phyloP scores from a whole-genome alignment of 2,888 invertebrate genomes.

The Blomia tropicalis region DNA sequence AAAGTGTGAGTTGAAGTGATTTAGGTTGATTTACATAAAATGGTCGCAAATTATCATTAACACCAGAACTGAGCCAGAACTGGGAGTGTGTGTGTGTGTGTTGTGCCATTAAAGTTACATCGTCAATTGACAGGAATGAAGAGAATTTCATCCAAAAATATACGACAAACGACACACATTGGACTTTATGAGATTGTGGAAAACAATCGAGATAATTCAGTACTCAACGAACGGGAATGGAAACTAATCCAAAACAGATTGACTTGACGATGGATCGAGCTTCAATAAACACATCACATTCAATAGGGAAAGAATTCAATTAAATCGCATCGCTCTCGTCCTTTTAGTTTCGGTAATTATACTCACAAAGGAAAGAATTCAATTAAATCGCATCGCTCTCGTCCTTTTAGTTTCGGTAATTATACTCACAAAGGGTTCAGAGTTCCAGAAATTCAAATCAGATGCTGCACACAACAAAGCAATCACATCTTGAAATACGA shows the following conservation, averaged over 20 bases:
- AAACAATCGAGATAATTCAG: not conserved
- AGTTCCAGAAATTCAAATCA: no score
- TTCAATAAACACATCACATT: not conserved
- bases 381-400: slow-evolving; percentile 5
- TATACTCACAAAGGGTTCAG: no score
- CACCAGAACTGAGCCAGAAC: slow-evolving; percentile 6
- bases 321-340: no score
- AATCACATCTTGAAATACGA: not conserved
- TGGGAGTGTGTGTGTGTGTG: no score
- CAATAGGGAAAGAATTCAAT: slow-evolving; percentile 2
- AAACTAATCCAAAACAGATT: slow-evolving; percentile 10
- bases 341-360: no score
- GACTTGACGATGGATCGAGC: not conserved
- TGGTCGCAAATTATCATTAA: slow-evolving; percentile 12
- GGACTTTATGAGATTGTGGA: not conserved
- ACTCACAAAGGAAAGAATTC: not conserved
- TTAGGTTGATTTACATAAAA: slow-evolving; percentile 7
- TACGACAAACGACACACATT: no score
- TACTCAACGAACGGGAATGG: not conserved
- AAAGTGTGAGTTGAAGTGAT: slow-evolving; percentile 6
- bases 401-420: no score
- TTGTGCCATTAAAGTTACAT: slow-evolving; percentile 5
- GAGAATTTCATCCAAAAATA: not conserved
- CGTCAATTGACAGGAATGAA: not conserved
- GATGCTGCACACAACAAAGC: no score